Evolutionary conservation across 2,797 vertebrate genomes (phyloP), one percentile per base, ranked within the genome.

Genomic region (Falco berigora): DNA sequence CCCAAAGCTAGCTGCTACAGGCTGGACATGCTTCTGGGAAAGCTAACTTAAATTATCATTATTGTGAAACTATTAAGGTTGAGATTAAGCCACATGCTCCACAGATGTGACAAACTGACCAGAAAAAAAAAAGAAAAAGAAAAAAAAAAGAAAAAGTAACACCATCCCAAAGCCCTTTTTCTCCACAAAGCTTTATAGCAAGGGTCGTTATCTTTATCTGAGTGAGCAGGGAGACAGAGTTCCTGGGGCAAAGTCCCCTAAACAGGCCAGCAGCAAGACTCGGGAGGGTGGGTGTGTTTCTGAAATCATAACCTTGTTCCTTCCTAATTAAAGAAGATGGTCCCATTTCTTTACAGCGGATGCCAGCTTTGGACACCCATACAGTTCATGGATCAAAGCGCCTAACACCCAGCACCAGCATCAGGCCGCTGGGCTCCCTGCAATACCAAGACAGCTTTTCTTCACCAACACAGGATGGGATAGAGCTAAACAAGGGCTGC

Each of bases 381-480:
- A 10, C 5, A 10, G 61, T 38, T 61, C 32, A 42, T 0, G 4
- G 40, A 23, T 7, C 1, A 1, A 58, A 47, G 13, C 5, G 5
- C 40, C 32, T 22, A 27, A 71, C 0, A 8, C 40, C 49, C 25
- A 10, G 14, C 1, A 2, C 46, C 17, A 32, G 32, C 47, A 68
- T 12, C 19, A 53, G 28, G 66, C 50, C 42, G 21, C 12, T 4
- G 18, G 32, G 34, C 59, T 77, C 49, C 46, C 14, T 1, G 4
- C 18, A 8, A 14, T 2, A 19, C 62, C 14, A 2, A 12, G 30
- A 11, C 22, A 59, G 52, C 47, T 24, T 12, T 62, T 49, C 67
- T 50, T 46, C 53, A 52, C 40, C 38, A 15, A 1, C 5, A 1
- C 3, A 7, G 9, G 34, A 16, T 0, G 2, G 34, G 34, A 25